These are phyloP conservation scores for Pyrrhura leucotis DNA, from an alignment of 2,797 vertebrate genomes.

Conservation along the genomic window DNA sequence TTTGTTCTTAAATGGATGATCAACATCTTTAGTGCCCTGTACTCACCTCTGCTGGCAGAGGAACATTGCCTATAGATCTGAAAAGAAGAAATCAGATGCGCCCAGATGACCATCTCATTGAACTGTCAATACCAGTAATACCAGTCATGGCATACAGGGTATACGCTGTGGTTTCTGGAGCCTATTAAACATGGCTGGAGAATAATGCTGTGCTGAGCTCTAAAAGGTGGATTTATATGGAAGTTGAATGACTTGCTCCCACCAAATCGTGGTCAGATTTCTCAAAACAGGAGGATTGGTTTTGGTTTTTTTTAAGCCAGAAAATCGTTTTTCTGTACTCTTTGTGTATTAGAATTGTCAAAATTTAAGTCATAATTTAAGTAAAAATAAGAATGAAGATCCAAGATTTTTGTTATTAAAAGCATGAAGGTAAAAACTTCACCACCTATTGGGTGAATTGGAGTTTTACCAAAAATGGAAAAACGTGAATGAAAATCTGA, in stretches of 20 bases:
- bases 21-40: neutral
- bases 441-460: neutral
- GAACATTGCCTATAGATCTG: neutral
- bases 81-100: neutral
- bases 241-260: neutral
- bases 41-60: neutral
- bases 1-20: neutral
- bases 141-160: too few relatives aligned
- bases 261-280: neutral
- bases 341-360: neutral
- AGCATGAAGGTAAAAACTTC: neutral
- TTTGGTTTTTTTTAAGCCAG: neutral
- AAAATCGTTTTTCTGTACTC: neutral
- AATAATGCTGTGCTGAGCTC: accelerated
- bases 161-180: neutral
- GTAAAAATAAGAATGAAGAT: neutral
- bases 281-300: neutral
- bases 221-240: neutral
- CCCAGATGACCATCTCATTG: neutral
- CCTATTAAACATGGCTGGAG: neutral
- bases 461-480: neutral
- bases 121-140: neutral
- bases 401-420: neutral
- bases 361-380: neutral
- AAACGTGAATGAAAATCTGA: neutral